Base-by-base conservation (phyloP, 64 coral and sea anemone genomes). In the Montipora sp. region DNA sequence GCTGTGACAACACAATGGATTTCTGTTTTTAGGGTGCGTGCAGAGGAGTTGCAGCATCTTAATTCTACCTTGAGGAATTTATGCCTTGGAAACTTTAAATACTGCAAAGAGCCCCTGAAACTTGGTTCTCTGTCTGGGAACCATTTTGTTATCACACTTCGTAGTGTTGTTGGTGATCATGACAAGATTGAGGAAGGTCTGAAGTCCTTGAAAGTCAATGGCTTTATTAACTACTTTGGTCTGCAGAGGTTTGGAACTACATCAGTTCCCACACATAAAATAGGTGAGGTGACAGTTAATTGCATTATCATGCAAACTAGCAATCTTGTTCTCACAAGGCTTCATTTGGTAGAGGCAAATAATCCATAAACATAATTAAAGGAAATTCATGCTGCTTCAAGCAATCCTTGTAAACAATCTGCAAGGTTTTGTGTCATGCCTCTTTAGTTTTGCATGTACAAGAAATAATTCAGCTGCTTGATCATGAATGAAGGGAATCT, bases 221-320 rank as follows among this genome's bases (percentile, higher is more conserved):
- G 96, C 1, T 98, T 95, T 91, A 98, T 98, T 55, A 98, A 98
- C 83, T 98, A 98, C 73, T 98, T 83, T 95, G 96, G 96, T 24
- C 81, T 98, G 3, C 96, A 98, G 65, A 93, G 96, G 57, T 98
- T 98, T 94, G 96, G 96, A 14, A 92, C 96, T 3, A 95, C 87
- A 55, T 92, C 91, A 59, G 82, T 95, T 57, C 91, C 94, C 3
- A 98, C 96, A 79, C 96, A 98, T 90, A 77, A 93, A 69, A 96
- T 95, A 95, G 96, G 96, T 98, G 60, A 61, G 59, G 15, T 63
- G 4, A 4, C 9, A 80, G 2, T n/a, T 44, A 63, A 15, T 63
- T 44, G 18, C 14, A 83, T 21, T 0, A 43, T 21, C 12, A 16
- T 69, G 19, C 11, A 36, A 36, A 36, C 36, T 36, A 36, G 36